Evolutionary conservation across 1,140 invertebrate genomes (phyloP), one percentile per base, ranked within the genome.

Genomic region (Drosophila sechellia): DNA sequence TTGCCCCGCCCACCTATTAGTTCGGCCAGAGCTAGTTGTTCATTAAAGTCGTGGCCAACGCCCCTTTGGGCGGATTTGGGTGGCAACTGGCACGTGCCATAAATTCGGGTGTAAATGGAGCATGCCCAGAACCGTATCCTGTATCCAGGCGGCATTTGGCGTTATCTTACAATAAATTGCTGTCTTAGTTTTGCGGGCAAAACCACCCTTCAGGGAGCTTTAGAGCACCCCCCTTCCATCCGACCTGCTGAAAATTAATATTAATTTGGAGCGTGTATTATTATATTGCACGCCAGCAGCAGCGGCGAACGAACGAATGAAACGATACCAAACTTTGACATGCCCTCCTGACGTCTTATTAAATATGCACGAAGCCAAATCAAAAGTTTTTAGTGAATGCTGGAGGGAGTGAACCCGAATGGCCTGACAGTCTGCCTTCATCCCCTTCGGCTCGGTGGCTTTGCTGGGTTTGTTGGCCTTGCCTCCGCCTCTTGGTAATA

Each of bases 131-230:
- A 79, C 48, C 58, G 80, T 71, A 75, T 76, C 75, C 76, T 65
- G 74, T 81, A 74, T 64, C 69, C 63, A 59, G n/a, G 53, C 68
- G 39, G 42, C 55, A 52, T 48, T 65, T 61, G 70, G 76, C 80
- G 80, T 79, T 84, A 79, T 84, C 80, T 79, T 66, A 79, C 80
- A 76, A 83, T 83, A 83, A 83, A 84, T 84, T 84, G 76, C 76
- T 76, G 65, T 76, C 80, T 83, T 84, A 83, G 80, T 83, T 83
- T 75, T 48, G 74, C 25, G 79, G 79, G 37, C 53, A 50, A 53
- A 35, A 48, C 12, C 50, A 46, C 39, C 66, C 66, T 12, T 46
- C 52, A 39, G 37, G 17, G 40, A 35, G 48, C 40, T 25, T 22
- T 54, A 5, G 27, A 1, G 8, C 27, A 1, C 2, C 27, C 40